A percentile compares a stretch with the other conserved stretches of the same genome.
Evolutionary conservation across 2,888 invertebrate genomes (phyloP).

Genomic region (Melieria crassipennis): DNA sequence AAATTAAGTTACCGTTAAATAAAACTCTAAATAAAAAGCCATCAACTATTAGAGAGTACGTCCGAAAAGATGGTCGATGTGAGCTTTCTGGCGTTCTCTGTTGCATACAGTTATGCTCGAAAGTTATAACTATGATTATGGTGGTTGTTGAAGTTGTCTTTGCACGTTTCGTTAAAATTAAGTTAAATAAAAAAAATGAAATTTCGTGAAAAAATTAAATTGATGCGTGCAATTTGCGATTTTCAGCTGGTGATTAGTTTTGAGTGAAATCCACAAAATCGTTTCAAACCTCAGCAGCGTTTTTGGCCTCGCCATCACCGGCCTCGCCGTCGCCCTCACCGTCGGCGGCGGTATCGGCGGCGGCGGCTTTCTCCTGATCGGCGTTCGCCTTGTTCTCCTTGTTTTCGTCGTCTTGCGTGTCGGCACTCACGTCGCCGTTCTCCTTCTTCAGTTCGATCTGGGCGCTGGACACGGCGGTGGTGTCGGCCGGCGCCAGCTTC

Average conservation of each 20-base stretch:
- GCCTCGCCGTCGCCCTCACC: constrained; percentile 37
- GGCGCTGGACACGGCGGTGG: constrained; percentile 65
- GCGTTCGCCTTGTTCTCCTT: constrained; percentile 52
- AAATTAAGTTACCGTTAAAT: too few relatives aligned
- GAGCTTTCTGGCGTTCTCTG: too few relatives aligned
- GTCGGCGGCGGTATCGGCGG: constrained; percentile 35
- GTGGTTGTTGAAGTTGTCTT: background rate
- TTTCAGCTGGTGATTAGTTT: background rate
- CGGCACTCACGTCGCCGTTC: constrained; percentile 55
- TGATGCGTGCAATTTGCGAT: background rate
- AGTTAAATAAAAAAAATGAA: background rate
- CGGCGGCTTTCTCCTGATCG: constrained; percentile 36
- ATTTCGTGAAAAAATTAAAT: background rate
- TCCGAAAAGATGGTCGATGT: too few relatives aligned
- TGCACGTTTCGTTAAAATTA: background rate
- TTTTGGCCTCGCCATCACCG: constrained; percentile 25
- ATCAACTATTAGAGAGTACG: too few relatives aligned
- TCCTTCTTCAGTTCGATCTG: constrained; percentile 65
- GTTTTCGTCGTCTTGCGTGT: constrained; percentile 60
- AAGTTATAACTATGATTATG: too few relatives aligned
- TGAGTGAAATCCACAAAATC: constrained; percentile 1
- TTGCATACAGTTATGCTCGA: too few relatives aligned
- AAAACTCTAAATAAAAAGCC: too few relatives aligned
- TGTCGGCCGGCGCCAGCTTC: constrained; percentile 74
- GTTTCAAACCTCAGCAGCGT: constrained; percentile 29